A percentile compares a stretch with the other conserved stretches of the same genome.
Conservation (phyloP, 1,140 invertebrate species). For the Kradibia gibbosae region DNA sequence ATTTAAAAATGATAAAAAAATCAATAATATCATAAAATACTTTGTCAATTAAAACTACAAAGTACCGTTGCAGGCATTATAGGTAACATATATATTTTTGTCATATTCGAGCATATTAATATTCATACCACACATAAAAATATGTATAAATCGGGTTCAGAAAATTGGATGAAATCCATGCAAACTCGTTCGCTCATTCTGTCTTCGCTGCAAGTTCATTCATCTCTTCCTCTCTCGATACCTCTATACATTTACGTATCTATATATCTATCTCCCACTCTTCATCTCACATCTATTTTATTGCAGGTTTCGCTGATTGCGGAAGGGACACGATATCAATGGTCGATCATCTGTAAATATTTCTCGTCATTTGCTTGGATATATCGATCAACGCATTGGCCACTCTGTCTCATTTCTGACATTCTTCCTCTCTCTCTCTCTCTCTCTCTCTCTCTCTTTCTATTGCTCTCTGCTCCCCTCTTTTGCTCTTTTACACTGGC, state of each 20-base stretch:
- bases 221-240: neutral
- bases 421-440: neutral
- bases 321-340: neutral
- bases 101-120: neutral
- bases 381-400: neutral
- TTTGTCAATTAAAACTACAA: too few species aligned
- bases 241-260: neutral
- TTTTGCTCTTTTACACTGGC: too few species aligned
- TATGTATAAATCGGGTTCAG: neutral
- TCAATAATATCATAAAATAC: too few species aligned
- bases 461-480: neutral
- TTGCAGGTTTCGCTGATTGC: neutral
- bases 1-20: too few species aligned
- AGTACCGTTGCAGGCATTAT: too few species aligned
- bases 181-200: neutral
- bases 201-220: neutral
- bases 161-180: neutral
- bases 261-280: neutral
- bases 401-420: neutral
- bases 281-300: conserved; percentile 20
- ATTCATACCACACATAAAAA: neutral
- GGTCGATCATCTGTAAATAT: conserved; percentile 45
- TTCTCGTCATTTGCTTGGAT: conserved; percentile 16
- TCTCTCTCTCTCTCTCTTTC: neutral
- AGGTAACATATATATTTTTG: too few species aligned